These are phyloP conservation scores for Nicator chloris DNA, from an alignment of 2,113 vertebrate species.

Conservation along the genomic window DNA sequence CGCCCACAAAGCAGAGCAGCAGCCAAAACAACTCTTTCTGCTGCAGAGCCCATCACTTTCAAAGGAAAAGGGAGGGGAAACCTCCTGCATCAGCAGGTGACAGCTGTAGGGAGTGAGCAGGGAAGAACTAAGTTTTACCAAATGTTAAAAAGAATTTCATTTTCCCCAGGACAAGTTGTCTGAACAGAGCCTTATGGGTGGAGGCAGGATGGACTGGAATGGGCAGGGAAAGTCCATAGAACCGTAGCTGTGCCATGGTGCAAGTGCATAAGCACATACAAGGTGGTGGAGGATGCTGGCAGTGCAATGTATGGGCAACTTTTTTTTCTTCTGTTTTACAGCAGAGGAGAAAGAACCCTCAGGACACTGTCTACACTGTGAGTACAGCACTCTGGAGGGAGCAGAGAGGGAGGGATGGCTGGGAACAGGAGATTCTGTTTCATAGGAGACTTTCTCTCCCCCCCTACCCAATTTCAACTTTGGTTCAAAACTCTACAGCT, in stretches of 20 bases:
- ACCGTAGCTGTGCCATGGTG: neutral
- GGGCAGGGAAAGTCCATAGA: rapidly evolving
- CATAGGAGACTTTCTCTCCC: neutral
- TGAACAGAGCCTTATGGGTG: neutral
- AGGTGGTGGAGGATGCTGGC: neutral
- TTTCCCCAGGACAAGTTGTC: neutral
- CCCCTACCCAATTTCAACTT: neutral
- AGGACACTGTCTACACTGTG: slow-evolving; percentile 73
- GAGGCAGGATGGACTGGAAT: neutral
- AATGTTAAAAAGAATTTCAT: neutral
- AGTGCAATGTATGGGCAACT: neutral
- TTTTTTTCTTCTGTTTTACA: slow-evolving; percentile 11
- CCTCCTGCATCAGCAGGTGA: neutral
- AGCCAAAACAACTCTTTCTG: neutral
- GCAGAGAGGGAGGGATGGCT: neutral
- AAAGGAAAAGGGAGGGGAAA: neutral
- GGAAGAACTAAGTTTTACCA: neutral
- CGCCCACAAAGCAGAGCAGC: neutral
- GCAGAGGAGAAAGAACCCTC: slow-evolving; percentile 68
- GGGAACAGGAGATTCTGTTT: neutral
- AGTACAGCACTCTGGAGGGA: slow-evolving; percentile 11
- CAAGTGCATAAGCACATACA: neutral
- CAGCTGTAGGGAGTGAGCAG: neutral
- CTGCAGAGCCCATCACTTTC: neutral
- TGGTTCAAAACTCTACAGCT: neutral